Percentiles rank a stretch among this genome's conserved stretches.
Evolutionary conservation across 1,140 invertebrate species (phyloP).

Genomic region (Drosophila willistoni): DNA sequence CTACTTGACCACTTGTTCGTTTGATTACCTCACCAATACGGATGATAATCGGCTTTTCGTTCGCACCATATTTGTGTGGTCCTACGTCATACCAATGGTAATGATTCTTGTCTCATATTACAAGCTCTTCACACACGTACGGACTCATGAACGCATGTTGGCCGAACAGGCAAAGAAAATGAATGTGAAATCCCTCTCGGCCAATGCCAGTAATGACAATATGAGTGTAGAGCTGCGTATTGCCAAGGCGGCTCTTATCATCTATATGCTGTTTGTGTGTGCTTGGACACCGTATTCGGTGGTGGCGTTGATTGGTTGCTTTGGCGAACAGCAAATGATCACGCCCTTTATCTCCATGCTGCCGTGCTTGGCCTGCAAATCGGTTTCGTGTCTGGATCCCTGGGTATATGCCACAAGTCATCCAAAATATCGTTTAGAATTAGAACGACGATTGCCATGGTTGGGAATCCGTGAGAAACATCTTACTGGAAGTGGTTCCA

Average conservation of each 20-base stretch:
- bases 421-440: conserved; percentile 88
- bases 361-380: conserved; percentile 88
- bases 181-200: conserved; percentile 90
- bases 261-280: conserved; percentile 89
- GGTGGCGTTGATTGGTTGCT: conserved; percentile 89
- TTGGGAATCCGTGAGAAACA: conserved; percentile 86
- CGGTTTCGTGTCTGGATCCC: conserved; percentile 90
- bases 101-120: conserved; percentile 89
- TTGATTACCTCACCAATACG: conserved; percentile 89
- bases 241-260: conserved; percentile 90
- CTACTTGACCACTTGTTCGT: conserved; percentile 90
- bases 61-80: conserved; percentile 87
- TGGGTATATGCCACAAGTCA: conserved; percentile 92
- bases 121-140: conserved; percentile 87
- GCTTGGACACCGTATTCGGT: conserved; percentile 91
- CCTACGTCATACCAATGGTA: conserved; percentile 88
- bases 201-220: conserved; percentile 87
- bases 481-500: conserved; percentile 9
- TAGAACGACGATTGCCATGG: conserved; percentile 89
- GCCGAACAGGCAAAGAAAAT: conserved; percentile 91
- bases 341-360: conserved; percentile 89
- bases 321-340: conserved; percentile 87
- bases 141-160: conserved; percentile 90
- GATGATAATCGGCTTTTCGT: conserved; percentile 88
- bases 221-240: conserved; percentile 89